A percentile compares a stretch with the other conserved stretches of the same genome.
Conservation (phyloP, 2,113 vertebrate genomes). For the Crotalus horridus region DNA sequence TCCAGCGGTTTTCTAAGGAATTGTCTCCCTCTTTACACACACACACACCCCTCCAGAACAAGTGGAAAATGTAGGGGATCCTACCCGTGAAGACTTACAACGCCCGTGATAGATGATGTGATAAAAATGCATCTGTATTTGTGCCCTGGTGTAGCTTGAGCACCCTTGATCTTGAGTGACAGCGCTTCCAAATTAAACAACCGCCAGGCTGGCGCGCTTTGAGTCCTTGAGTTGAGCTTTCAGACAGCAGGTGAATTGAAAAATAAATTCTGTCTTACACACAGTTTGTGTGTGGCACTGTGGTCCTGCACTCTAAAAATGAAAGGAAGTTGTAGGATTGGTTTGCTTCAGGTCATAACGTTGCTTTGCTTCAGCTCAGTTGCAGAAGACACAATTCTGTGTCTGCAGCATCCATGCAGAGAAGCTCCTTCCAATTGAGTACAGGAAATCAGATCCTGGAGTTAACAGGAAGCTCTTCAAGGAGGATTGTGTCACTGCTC, state of each 20-base stretch:
- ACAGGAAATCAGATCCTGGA: neutral
- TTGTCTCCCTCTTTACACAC: neutral
- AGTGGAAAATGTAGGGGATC: conserved; percentile 10
- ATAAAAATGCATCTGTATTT: conserved; percentile 14
- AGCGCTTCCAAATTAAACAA: conserved; percentile 60
- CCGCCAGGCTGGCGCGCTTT: conserved; percentile 23
- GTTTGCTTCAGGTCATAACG: neutral
- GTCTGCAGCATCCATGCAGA: neutral
- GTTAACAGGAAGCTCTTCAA: neutral
- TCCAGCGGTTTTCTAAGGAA: neutral
- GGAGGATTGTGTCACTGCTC: neutral
- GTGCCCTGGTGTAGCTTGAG: neutral
- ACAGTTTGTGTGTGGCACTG: neutral
- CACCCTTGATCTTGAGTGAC: conserved; percentile 40
- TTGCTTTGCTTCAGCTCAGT: neutral
- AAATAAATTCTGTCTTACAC: conserved; percentile 44
- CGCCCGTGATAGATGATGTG: conserved; percentile 7
- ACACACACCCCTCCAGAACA: neutral
- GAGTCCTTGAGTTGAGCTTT: conserved; percentile 44
- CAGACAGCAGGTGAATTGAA: conserved; percentile 64
- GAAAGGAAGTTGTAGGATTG: neutral
- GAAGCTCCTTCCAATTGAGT: neutral
- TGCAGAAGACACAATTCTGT: neutral
- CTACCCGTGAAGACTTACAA: neutral
- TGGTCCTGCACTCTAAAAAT: neutral